Base-by-base conservation (phyloP, 2,888 invertebrate genomes). In the Lumbricus terrestris region DNA sequence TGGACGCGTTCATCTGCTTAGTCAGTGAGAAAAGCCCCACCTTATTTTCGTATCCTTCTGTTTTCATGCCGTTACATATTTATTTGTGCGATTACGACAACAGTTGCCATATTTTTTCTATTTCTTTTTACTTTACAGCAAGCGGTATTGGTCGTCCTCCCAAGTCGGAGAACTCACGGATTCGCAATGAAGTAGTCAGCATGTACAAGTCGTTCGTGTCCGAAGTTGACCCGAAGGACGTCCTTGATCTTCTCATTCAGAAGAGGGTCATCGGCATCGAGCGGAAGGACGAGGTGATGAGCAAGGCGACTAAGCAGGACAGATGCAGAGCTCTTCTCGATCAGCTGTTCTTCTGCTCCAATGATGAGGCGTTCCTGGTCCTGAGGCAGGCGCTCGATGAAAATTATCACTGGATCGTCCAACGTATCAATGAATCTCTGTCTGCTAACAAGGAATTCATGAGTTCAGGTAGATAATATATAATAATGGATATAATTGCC, bases 221-320 rank as follows among this genome's bases (percentile, higher is more conserved):
- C 16, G 82, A 89, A 29, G 90, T 91, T 29, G 91, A 91, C 40
- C 83, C 89, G 34, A 89, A 83, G 42, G 54, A 82, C 88, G 47
- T 91, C 20, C 82, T 91, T 23, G 89, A 90, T 34, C 37, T 89
- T 47, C 85, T 91, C 38, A 90, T 91, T 47, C 89, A 90, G 85
- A 89, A 91, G 88, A 88, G 54, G 88, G 40, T 91, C 83, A 34
- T 91, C 34, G 89, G 38, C n/a, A 88, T 89, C n/a, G 91, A 91
- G 37, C 90, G 90, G 35, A 42, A 88, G 40, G 90, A 90, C 20
- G 47, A 40, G 33, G 83, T 90, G 18, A 54, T 40, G 38, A 90
- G 37, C n/a, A 34, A 89, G 33, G 34, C 34, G 34, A 90, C 90
- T 18, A 89, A 82, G 85, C 89, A 90, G 33, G 90, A 90, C 18